Percentiles rank a stretch among this genome's conserved stretches.
Evolutionary conservation across 2,113 vertebrate genomes (phyloP).

Genomic region (Apistogramma diplotaenia): DNA sequence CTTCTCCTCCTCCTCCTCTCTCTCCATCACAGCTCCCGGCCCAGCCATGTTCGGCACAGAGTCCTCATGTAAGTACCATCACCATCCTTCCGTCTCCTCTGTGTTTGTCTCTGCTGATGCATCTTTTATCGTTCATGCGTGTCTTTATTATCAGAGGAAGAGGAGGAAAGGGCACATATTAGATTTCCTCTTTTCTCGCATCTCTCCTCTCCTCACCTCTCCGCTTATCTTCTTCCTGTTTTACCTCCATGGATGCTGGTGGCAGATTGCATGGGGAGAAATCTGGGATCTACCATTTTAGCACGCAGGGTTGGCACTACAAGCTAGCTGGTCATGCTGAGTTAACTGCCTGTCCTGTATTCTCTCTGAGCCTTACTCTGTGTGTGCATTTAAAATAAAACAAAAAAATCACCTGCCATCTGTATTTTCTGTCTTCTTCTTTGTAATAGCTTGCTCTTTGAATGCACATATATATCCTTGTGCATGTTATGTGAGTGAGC

Average conservation of each 20-base stretch:
- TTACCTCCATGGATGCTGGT: constrained; percentile 64
- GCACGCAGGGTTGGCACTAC: constrained; percentile 39
- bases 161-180: background rate
- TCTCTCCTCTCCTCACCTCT: constrained; percentile 29
- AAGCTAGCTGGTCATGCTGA: constrained; percentile 53
- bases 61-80: constrained; percentile 95
- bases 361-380: background rate
- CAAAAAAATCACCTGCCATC: background rate
- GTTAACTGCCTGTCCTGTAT: constrained; percentile 11
- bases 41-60: constrained; percentile 99
- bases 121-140: background rate
- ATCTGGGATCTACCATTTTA: constrained; percentile 74
- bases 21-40: constrained; percentile 84
- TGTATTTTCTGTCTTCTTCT: background rate
- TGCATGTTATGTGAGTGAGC: background rate
- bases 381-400: background rate
- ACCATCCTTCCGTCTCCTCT: constrained; percentile 40
- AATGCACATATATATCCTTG: background rate
- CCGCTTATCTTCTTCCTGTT: constrained; percentile 50
- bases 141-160: background rate
- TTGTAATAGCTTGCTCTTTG: background rate
- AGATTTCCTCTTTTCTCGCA: constrained; percentile 33
- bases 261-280: constrained; percentile 55
- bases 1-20: constrained; percentile 68
- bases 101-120: constrained; percentile 23